Evolutionary conservation across 2,888 invertebrate genomes (phyloP).

Genomic region (Drosophila subsilvestris): DNA sequence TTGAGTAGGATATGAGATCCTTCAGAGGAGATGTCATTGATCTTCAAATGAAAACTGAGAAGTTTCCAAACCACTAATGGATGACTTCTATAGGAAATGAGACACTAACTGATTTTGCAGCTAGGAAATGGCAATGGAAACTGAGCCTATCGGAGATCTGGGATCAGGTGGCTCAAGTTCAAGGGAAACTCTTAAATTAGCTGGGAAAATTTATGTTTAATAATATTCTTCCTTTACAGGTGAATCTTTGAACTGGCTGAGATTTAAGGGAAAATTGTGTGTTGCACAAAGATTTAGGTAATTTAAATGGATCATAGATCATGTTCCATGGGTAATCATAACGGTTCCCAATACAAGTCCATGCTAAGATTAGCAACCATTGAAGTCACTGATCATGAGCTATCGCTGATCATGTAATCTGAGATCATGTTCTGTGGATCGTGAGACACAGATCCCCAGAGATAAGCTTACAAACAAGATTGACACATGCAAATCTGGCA

Average conservation of each 20-base stretch:
- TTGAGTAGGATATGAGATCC: constrained; percentile 46
- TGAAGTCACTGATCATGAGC: background rate
- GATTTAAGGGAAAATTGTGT: background rate
- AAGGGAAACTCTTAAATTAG: background rate
- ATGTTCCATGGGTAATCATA: too few species aligned
- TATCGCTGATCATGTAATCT: background rate
- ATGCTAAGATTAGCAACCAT: background rate
- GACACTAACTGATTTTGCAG: constrained; percentile 36
- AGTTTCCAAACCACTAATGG: constrained; percentile 1
- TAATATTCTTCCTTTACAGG: constrained; percentile 19
- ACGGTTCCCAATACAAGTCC: background rate
- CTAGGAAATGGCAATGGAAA: constrained; percentile 28
- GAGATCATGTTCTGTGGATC: background rate
- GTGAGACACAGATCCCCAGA: constrained; percentile 1
- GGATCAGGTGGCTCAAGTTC: background rate
- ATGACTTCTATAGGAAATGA: constrained; percentile 43
- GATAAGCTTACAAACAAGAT: constrained; percentile 1
- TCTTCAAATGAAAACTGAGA: constrained; percentile 42
- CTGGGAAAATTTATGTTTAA: background rate
- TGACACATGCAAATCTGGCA: background rate
- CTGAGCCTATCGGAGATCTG: constrained; percentile 3
- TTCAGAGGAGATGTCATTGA: constrained; percentile 45
- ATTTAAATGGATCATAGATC: too few species aligned
- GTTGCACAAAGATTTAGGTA: background rate
- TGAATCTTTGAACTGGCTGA: constrained; percentile 26